Base-by-base conservation (phyloP, 2,113 vertebrate species). In the Lates calcarifer region DNA sequence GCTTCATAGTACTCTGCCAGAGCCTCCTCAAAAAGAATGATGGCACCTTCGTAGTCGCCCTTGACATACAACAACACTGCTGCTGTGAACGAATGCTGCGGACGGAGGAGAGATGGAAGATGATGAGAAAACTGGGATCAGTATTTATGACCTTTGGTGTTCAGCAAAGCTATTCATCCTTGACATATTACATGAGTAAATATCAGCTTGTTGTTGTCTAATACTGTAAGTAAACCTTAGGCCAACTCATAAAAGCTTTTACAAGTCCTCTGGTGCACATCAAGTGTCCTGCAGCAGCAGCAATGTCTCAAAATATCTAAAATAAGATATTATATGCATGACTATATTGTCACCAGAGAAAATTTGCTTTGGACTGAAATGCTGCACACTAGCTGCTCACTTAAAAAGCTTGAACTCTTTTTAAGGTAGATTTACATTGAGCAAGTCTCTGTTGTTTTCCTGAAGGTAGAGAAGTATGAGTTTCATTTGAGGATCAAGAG, bases 61-160 rank as follows among this genome's bases (percentile, higher is more conserved):
- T 61, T 86, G 53, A 97, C 96, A 0, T 99, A 99, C 66, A 96
- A 90, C 85, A 85, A 95, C 75, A 98, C 95, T 3, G 95, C 98
- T 0, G 91, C 92, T 60, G 85, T 91, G 81, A 99, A 99, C 73
- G 95, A 95, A 57, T 89, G 96, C 98, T 99, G 93, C 3, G 4
- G 73, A 81, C 0, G 73, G 61, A 39, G 53, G 53, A 56, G 35
- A 63, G 14, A 73, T 2, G 4, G 22, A 39, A 13, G 13, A 79
- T 29, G 22, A 55, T 47, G 39, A 76, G 53, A 10, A 14, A 31
- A 26, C 53, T 26, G 35, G 22, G 49, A 37, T 47, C n/a, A 80
- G 17, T 15, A 56, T 26, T 37, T 43, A 66, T 12, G 61, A 53
- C 13, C 10, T 51, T 14, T 55, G 20, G n/a, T 71, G 58, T 53